Evolutionary conservation across 2,888 invertebrate genomes (phyloP).

Genomic region (Philonicus albiceps): DNA sequence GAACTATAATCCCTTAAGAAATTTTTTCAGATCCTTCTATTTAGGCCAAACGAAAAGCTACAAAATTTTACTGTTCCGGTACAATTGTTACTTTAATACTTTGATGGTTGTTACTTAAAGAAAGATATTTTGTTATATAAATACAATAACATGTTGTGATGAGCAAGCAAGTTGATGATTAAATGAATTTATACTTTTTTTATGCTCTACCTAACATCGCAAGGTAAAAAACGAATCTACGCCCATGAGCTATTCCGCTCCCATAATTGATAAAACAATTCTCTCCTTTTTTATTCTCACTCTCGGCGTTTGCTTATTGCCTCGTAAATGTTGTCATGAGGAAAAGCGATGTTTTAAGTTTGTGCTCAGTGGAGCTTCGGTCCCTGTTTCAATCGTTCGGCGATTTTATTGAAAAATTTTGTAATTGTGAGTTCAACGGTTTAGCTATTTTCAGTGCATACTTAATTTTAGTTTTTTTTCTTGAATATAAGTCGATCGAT

Average conservation of each 20-base stretch:
- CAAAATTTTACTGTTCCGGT: no score
- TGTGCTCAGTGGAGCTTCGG: constrained; percentile 58
- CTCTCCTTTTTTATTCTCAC: not conserved
- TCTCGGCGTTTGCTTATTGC: constrained; percentile 28
- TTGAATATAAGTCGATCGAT: not conserved
- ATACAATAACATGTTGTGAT: no score
- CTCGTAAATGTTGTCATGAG: constrained; percentile 55
- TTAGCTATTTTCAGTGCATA: constrained; percentile 26
- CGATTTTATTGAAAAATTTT: constrained; percentile 42
- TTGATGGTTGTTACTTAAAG: no score
- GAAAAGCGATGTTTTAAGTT: constrained; percentile 54
- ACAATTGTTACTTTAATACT: no score
- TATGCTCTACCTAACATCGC: not conserved
- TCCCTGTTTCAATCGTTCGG: constrained; percentile 54
- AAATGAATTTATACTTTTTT: not conserved
- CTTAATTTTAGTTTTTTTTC: not conserved
- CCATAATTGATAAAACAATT: constrained; percentile 25
- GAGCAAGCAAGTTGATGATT: no score
- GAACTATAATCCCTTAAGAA: no score
- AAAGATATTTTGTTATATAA: no score
- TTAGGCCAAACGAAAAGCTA: no score
- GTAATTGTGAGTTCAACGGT: constrained; percentile 40
- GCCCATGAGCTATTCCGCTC: constrained; percentile 27
- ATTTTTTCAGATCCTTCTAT: no score
- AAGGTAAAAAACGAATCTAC: not conserved